Evolutionary conservation across 2,888 invertebrate species (phyloP).

Genomic region (Mesoligia furuncula): DNA sequence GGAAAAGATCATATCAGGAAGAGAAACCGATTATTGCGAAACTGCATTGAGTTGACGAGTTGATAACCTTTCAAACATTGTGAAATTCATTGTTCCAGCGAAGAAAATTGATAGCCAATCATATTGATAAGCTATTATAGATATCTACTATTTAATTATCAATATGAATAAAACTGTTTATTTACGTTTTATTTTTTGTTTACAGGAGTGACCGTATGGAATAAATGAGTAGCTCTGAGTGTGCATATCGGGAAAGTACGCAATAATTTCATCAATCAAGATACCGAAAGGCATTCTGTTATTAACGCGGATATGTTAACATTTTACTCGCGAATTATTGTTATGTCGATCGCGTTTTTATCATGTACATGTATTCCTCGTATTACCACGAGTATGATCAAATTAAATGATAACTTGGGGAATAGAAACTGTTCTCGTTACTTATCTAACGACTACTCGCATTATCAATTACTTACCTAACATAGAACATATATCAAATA

Average conservation of each 20-base stretch:
- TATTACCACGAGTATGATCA: conserved; percentile 60
- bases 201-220: conserved; percentile 67
- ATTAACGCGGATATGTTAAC: conserved; percentile 50
- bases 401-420: conserved; percentile 59
- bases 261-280: conserved; percentile 59
- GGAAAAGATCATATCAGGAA: not conserved
- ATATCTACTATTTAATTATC: conserved; percentile 3
- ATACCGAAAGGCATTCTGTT: conserved; percentile 59
- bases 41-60: not conserved
- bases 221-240: conserved; percentile 61
- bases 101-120: conserved; percentile 4
- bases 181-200: conserved; percentile 54
- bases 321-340: conserved; percentile 49
- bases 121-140: conserved; percentile 16
- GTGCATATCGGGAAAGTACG: conserved; percentile 70
- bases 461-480: conserved; percentile 58
- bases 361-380: conserved; percentile 37
- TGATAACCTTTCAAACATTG: conserved; percentile 1
- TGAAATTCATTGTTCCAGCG: conserved; percentile 7
- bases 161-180: conserved; percentile 21
- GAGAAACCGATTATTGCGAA: not conserved
- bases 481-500: conserved; percentile 35
- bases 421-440: conserved; percentile 43
- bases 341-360: conserved; percentile 48
- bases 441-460: conserved; percentile 42